Evolutionary conservation across 2,888 invertebrate species (phyloP), one percentile per base, ranked within the genome.

Genomic region (Pachycephus smyrnensis): DNA sequence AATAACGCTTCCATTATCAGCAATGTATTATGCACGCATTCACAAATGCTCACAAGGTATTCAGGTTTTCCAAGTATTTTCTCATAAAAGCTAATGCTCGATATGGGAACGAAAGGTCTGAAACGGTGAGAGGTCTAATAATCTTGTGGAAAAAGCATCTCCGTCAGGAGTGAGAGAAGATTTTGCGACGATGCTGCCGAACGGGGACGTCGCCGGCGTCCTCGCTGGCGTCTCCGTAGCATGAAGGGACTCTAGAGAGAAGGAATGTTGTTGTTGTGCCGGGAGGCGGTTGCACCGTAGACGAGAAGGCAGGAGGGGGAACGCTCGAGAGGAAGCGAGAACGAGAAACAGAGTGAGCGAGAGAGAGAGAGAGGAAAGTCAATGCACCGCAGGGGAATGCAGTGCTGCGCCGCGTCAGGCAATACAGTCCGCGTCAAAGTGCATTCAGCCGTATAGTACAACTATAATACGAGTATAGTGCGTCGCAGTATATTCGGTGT

Each of bases 191-290:
- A 40, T 1, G 15, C 37, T 15, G 37, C 40, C 40, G 40, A 40
- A 40, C 0, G 40, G 40, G 40, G 40, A 15, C 15, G 40, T 40
- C 15, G 4, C 15, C 4, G 40, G 40, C 40, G 40, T 40, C 40
- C 15, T 15, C 69, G 69, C 31, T 69, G 85, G 77, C 76, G 84
- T 85, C 86, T 88, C 86, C 81, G 84, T 84, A 86, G 84, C 85
- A 87, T 83, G 87, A 85, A 86, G 88, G 84, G 86, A 86, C 86
- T 86, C 85, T 83, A 81, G 84, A 85, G 87, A 86, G 86, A 87
- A 89, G 90, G 90, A 90, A 90, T 90, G 90, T 90, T 89, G 90
- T 89, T 89, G 89, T 90, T 90, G 89, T 89, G 89, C 86, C 87
- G 88, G 86, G 87, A 86, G 87, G 86, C 87, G 85, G 86, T 86